Evolutionary conservation across 2,888 invertebrate species (phyloP).

Genomic region (Beris morrisii): DNA sequence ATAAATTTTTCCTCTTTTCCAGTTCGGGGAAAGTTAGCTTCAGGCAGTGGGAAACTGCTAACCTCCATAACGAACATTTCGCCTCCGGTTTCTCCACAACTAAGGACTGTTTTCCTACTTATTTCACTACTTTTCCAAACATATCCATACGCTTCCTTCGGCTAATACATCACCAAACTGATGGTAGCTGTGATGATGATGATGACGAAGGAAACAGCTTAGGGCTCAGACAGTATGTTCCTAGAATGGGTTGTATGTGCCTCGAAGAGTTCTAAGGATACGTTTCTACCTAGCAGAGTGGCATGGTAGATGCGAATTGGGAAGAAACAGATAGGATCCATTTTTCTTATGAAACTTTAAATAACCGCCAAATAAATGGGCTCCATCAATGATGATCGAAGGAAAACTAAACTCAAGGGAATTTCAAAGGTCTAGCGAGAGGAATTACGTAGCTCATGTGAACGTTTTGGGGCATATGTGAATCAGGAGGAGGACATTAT

Average conservation of each 20-base stretch:
- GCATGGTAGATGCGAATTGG: slow-evolving; percentile 12
- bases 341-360: slow-evolving; percentile 39
- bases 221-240: not conserved
- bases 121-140: not conserved
- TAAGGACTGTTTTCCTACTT: not conserved
- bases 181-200: slow-evolving; percentile 8
- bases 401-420: slow-evolving; percentile 14
- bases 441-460: slow-evolving; percentile 11
- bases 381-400: slow-evolving; percentile 26
- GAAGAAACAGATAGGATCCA: slow-evolving; percentile 34
- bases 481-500: too few species aligned
- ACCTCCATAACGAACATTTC: too few species aligned
- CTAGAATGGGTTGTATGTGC: not conserved
- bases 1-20: slow-evolving; percentile 34
- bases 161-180: slow-evolving; percentile 1
- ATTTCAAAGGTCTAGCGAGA: slow-evolving; percentile 6
- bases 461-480: not conserved
- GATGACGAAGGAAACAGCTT: slow-evolving; percentile 21
- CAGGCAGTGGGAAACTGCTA: not conserved
- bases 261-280: not conserved
- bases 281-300: slow-evolving; percentile 2
- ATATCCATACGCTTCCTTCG: not conserved
- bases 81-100: not conserved
- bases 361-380: slow-evolving; percentile 34
- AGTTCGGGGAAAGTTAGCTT: slow-evolving; percentile 1